Percentiles rank a stretch among this genome's conserved stretches.
phyloP scores from a whole-genome alignment of 1,140 invertebrate species.

The Aplysia californica region DNA sequence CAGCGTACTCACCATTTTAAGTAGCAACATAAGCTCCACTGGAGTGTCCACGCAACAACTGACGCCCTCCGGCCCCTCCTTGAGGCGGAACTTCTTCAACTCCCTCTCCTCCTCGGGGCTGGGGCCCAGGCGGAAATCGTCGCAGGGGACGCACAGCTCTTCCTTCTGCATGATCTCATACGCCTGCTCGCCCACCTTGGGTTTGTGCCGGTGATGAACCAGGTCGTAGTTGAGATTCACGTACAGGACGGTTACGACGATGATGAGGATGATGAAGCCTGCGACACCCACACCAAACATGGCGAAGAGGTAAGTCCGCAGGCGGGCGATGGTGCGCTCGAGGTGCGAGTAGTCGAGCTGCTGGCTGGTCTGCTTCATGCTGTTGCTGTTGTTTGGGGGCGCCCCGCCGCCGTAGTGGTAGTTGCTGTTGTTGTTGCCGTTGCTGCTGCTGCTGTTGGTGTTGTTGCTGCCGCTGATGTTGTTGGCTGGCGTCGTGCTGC shows the following conservation, averaged over 20 bases:
- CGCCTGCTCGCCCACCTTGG: conserved; percentile 54
- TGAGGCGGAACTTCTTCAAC: conserved; percentile 43
- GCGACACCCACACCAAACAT: conserved; percentile 40
- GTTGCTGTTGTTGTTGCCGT: background rate
- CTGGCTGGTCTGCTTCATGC: too few species aligned
- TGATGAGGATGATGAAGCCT: conserved; percentile 46
- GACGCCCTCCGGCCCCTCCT: conserved; percentile 33
- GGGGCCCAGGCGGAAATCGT: conserved; percentile 48
- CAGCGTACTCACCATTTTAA: conserved; percentile 53
- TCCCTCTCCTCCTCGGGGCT: conserved; percentile 46
- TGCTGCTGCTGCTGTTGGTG: too few species aligned
- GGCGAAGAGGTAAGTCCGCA: conserved; percentile 43
- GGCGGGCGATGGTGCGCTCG: conserved; percentile 28
- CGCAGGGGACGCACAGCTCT: conserved; percentile 50
- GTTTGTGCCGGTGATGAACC: conserved; percentile 48
- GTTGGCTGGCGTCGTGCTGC: too few species aligned
- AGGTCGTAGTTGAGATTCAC: conserved; percentile 49
- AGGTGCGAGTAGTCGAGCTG: conserved; percentile 1
- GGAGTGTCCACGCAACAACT: conserved; percentile 54
- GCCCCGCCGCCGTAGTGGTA: background rate
- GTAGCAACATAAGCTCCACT: conserved; percentile 41
- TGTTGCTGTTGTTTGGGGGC: background rate
- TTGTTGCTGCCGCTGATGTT: background rate
- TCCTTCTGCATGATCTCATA: conserved; percentile 46
- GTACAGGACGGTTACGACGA: conserved; percentile 45